A percentile compares a stretch with the other conserved stretches of the same genome.
These are phyloP conservation scores for Hippoglossus hippoglossus DNA, from an alignment of 2,797 vertebrate species.

Conservation along the genomic window DNA sequence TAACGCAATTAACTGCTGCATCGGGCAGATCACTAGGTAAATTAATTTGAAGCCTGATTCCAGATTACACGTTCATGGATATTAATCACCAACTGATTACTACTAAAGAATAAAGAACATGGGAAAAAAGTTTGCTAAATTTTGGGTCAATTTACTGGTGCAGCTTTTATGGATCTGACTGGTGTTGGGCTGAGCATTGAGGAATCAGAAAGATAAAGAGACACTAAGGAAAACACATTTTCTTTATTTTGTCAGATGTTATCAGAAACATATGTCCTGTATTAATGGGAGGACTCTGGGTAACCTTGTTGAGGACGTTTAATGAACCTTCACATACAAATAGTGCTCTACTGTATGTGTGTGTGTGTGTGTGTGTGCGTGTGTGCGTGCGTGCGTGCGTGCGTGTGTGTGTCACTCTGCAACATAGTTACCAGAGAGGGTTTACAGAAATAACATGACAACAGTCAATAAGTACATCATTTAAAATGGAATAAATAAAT, in stretches of 20 bases:
- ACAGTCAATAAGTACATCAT: too few relatives aligned
- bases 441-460: too few relatives aligned
- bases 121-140: background rate
- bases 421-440: too few relatives aligned
- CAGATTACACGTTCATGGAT: slow-evolving; percentile 53
- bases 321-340: slow-evolving; percentile 56
- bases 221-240: background rate
- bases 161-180: background rate
- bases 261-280: slow-evolving; percentile 16
- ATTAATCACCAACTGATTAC: slow-evolving; percentile 45
- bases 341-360: background rate
- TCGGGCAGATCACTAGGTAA: slow-evolving; percentile 47
- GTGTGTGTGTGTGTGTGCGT: too few relatives aligned
- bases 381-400: too few relatives aligned
- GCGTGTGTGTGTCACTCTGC: too few relatives aligned
- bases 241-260: slow-evolving; percentile 1
- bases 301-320: slow-evolving; percentile 59
- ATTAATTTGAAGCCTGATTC: slow-evolving; percentile 54
- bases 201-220: background rate
- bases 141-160: background rate
- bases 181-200: background rate
- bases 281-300: slow-evolving; percentile 52
- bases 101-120: slow-evolving; percentile 10
- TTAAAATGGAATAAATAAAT: too few relatives aligned
- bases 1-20: slow-evolving; percentile 58